phyloP scores from a whole-genome alignment of 2,888 invertebrate genomes.

The Abscondita cerata region DNA sequence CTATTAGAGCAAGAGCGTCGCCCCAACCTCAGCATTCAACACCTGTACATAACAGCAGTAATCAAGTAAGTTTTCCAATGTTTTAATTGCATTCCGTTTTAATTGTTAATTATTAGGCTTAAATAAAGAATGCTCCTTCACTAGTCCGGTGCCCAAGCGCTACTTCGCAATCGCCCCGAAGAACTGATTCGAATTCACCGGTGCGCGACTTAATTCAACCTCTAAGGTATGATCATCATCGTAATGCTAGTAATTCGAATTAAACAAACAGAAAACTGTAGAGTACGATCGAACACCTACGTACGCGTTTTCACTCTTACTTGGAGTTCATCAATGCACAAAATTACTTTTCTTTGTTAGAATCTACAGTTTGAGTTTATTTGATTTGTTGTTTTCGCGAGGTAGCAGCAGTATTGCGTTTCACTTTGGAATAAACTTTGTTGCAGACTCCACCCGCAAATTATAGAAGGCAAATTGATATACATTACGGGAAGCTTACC shows the following conservation, averaged over 20 bases:
- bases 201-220: slow-evolving; percentile 44
- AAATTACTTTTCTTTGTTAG: no score
- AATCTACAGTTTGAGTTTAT: no score
- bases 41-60: slow-evolving; percentile 54
- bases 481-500: slow-evolving; percentile 85
- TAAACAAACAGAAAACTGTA: no score
- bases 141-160: slow-evolving; percentile 57
- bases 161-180: slow-evolving; percentile 47
- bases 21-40: slow-evolving; percentile 58
- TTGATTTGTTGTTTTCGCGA: no score
- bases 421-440: no score
- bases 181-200: slow-evolving; percentile 41
- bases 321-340: no score
- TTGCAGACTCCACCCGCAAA: slow-evolving; percentile 77
- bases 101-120: slow-evolving; percentile 38
- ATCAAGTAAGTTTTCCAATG: no score
- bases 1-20: slow-evolving; percentile 54
- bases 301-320: no score
- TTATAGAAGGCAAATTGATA: slow-evolving; percentile 75
- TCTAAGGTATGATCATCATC: slow-evolving; percentile 35
- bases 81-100: background rate
- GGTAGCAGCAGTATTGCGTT: no score
- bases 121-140: slow-evolving; percentile 55
- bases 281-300: no score
- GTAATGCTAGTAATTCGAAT: no score